Base-by-base conservation (phyloP, 2,888 invertebrate species). In the Abrostola tripartita region DNA sequence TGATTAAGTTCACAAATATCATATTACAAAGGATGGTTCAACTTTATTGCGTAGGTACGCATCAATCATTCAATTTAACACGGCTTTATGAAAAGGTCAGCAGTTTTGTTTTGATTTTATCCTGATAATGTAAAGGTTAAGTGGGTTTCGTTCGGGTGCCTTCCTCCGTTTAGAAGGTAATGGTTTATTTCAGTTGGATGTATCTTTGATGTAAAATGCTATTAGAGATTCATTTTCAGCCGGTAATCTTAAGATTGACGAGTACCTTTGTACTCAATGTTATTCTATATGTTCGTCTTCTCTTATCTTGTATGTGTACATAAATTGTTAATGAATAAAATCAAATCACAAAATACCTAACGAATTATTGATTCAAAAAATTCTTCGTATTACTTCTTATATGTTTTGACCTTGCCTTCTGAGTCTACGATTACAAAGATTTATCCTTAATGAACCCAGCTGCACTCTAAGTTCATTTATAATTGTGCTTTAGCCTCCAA, bases 41-140 rank as follows among this genome's bases (percentile, higher is more conserved):
- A 64, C 42, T 57, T 65, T 75, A 75, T 75, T 70, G 59, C 66
- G 52, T 70, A 66, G 56, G 64, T 71, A 71, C 76, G 61, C 66
- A 78, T 76, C 71, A 51, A 75, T 75, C 75, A 71, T 78, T 75
- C 57, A 77, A 74, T 74, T 74, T 74, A 77, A 74, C 74, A 74
- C 37, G 49, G 66, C 53, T 64, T 66, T 36, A 68, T 51, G 53
- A 61, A 72, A 79, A 79, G 76, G 79, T 76, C 72, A 79, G 58
- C 54, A 60, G 47, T 53, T 61, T 59, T 69, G 65, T 69, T 47
- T 40, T 61, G 55, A 63, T 75, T 63, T 75, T 56, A 49, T 66
- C 12, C 52, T 44, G 54, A 24, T 35, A 52, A 54, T 35, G 24
- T 65, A 49, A 60, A 60, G 38, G 42, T 58, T 38, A 35, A 10